These are phyloP conservation scores for Serranus cabrilla DNA, from an alignment of 2,797 vertebrate genomes.

Conservation along the genomic window DNA sequence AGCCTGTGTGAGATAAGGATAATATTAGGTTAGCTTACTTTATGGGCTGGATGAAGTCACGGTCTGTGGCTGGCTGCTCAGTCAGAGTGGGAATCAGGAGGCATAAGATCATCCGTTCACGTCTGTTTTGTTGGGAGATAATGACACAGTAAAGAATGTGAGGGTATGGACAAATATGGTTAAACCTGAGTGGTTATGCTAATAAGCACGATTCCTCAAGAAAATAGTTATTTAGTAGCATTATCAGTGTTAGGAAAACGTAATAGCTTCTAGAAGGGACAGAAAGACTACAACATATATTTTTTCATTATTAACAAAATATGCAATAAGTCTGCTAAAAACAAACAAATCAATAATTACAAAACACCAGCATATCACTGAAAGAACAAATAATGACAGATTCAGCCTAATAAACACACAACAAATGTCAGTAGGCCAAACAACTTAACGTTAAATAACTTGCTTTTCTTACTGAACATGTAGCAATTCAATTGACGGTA, in stretches of 20 bases:
- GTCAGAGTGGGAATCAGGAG: conserved; percentile 9
- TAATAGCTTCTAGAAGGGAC: background rate
- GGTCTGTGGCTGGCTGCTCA: conserved; percentile 27
- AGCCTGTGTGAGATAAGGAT: conserved; percentile 47
- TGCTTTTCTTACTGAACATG: too few species aligned
- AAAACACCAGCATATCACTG: too few species aligned
- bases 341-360: too few species aligned
- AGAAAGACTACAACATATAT: background rate
- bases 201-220: background rate
- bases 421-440: too few species aligned
- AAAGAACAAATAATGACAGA: too few species aligned
- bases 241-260: background rate
- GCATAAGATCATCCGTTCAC: background rate
- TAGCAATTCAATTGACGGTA: too few species aligned
- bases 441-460: too few species aligned
- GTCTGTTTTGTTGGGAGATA: conserved; percentile 1
- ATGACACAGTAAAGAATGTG: background rate
- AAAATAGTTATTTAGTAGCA: background rate
- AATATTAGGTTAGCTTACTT: conserved; percentile 57
- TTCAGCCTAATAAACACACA: too few species aligned
- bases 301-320: too few species aligned
- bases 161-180: background rate
- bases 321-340: too few species aligned
- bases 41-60: conserved; percentile 50
- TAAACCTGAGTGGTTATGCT: background rate